A percentile compares a stretch with the other conserved stretches of the same genome.
phyloP scores from a whole-genome alignment of 2,113 vertebrate genomes.

The Gymnocephalus cernua region DNA sequence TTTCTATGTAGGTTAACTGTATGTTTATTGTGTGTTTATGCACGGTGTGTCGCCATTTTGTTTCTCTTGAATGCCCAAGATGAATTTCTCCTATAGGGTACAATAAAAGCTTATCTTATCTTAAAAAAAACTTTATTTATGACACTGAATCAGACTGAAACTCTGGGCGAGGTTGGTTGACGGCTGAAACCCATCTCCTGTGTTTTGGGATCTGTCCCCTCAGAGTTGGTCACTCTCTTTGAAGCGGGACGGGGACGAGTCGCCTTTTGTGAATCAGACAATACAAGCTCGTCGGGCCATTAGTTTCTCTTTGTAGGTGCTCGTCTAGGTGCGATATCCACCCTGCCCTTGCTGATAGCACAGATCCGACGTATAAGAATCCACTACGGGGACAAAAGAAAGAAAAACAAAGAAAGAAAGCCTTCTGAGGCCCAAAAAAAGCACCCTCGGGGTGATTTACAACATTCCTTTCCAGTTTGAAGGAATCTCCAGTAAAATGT shows the following conservation, averaged over 20 bases:
- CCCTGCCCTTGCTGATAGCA: slow-evolving; percentile 38
- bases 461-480: slow-evolving; percentile 16
- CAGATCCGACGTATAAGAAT: slow-evolving; percentile 13
- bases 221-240: slow-evolving; percentile 53
- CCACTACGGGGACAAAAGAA: slow-evolving; percentile 31
- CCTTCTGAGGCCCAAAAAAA: background rate
- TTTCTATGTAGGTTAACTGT: no score
- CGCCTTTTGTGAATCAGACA: slow-evolving; percentile 79
- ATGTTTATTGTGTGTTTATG: no score
- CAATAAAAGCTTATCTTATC: no score
- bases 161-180: background rate
- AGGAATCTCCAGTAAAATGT: slow-evolving; percentile 19
- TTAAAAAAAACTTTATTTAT: background rate
- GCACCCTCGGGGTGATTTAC: background rate
- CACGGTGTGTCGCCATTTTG: no score
- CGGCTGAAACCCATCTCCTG: slow-evolving; percentile 14
- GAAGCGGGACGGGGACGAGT: slow-evolving; percentile 66
- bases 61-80: no score
- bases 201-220: slow-evolving; percentile 34
- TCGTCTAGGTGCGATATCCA: slow-evolving; percentile 74
- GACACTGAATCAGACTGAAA: slow-evolving; percentile 3
- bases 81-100: no score
- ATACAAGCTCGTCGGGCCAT: slow-evolving; percentile 70
- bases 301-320: slow-evolving; percentile 77
- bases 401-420: no score